A percentile compares a stretch with the other conserved stretches of the same genome.
Conservation (phyloP, 2,797 vertebrate species). For the Steatocranus sp. region DNA sequence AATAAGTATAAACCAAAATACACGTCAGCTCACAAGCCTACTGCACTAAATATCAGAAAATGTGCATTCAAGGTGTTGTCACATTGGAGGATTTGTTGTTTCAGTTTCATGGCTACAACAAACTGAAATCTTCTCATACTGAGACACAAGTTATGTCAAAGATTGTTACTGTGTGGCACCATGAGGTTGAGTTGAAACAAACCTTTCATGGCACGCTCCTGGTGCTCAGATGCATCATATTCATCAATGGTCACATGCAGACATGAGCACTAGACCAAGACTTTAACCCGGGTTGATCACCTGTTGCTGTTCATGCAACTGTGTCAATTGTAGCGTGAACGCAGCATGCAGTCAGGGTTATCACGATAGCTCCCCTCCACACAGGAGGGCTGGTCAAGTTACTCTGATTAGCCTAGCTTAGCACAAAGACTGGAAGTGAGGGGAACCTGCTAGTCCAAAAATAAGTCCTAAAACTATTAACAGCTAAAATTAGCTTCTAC, state of each 20-base stretch:
- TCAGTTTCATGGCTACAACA: background rate
- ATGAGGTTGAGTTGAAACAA: background rate
- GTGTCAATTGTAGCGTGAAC: background rate
- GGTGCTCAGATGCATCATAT: background rate
- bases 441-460: background rate
- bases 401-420: background rate
- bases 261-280: background rate
- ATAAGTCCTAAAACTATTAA: background rate
- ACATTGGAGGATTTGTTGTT: background rate
- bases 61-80: background rate
- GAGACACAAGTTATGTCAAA: background rate
- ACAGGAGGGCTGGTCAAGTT: background rate
- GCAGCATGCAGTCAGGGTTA: background rate
- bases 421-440: background rate
- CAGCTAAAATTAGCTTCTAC: background rate
- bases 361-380: background rate
- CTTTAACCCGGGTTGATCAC: background rate
- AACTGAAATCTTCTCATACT: background rate
- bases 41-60: background rate
- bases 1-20: background rate
- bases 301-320: background rate
- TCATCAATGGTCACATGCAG: background rate
- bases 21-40: background rate
- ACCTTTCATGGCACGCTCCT: background rate
- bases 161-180: background rate